Evolutionary conservation across 2,888 invertebrate genomes (phyloP).

Genomic region (Lepidocyrtinus sp.): DNA sequence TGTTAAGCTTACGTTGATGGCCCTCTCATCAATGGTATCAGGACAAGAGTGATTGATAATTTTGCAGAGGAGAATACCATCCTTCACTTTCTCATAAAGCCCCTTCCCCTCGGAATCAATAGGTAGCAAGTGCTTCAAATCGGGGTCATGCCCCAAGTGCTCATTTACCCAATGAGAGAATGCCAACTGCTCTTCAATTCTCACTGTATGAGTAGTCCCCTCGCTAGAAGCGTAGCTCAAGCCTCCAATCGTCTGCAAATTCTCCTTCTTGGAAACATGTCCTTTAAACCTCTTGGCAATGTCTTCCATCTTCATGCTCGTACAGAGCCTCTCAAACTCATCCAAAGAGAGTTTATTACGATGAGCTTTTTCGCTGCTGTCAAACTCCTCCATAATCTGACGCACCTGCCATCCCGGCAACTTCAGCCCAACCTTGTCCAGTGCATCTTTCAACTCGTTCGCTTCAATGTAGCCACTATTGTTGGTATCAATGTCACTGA

Average conservation of each 20-base stretch:
- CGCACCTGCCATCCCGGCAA: constrained; percentile 92
- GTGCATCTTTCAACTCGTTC: constrained; percentile 90
- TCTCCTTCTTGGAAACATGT: constrained; percentile 91
- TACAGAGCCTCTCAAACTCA: constrained; percentile 93
- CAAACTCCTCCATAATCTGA: constrained; percentile 90
- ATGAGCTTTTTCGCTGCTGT: constrained; percentile 73
- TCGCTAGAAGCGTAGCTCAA: constrained; percentile 96
- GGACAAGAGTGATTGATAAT: constrained; percentile 99
- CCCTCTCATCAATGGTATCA: constrained; percentile 98
- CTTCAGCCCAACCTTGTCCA: constrained; percentile 94
- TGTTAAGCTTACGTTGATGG: constrained; percentile 98
- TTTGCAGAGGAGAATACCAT: constrained; percentile 97
- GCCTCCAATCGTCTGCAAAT: constrained; percentile 91
- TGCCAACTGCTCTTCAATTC: constrained; percentile 74
- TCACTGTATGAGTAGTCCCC: constrained; percentile 96
- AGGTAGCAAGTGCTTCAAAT: constrained; percentile 90
- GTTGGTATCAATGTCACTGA: constrained; percentile 87
- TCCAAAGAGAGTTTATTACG: constrained; percentile 86
- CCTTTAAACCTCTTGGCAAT: constrained; percentile 94
- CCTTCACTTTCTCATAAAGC: constrained; percentile 93
- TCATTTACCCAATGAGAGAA: constrained; percentile 99
- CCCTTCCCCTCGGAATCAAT: constrained; percentile 92
- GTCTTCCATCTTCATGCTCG: constrained; percentile 90
- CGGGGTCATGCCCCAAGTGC: constrained; percentile 90
- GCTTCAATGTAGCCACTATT: constrained; percentile 93